These are phyloP conservation scores for Zosterops japonicus DNA, from an alignment of 2,113 vertebrate genomes.

Conservation along the genomic window DNA sequence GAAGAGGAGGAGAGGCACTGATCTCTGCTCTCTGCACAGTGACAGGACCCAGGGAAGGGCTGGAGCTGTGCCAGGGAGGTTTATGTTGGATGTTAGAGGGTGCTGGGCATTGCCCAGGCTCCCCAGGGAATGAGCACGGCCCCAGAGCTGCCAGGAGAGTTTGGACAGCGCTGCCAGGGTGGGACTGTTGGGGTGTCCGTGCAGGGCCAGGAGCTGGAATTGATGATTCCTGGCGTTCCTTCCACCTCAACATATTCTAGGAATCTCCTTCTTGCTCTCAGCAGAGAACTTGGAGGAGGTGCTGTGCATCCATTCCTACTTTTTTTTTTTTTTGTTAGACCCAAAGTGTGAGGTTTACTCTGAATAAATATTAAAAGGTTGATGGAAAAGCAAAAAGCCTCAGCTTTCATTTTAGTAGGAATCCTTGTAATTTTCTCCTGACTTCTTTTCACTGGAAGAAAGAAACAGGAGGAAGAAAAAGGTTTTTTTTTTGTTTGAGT, in stretches of 20 bases:
- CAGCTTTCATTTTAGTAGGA: background rate
- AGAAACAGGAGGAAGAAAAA: background rate
- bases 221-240: background rate
- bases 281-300: background rate
- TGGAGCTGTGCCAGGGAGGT: fast-evolving
- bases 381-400: background rate
- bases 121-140: background rate
- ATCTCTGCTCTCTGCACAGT: background rate
- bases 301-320: background rate
- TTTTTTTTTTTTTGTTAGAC: background rate
- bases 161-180: background rate
- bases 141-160: background rate
- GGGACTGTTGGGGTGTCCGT: background rate
- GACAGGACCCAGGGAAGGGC: background rate
- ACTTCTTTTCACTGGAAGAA: background rate
- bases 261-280: background rate
- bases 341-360: background rate
- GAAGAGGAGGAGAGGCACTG: too few species aligned
- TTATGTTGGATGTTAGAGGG: too few species aligned
- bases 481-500: background rate
- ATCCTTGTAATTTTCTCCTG: background rate
- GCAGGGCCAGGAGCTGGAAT: fast-evolving
- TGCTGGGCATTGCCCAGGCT: background rate
- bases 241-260: background rate
- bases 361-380: background rate